Percentiles rank a stretch among this genome's conserved stretches.
Conservation (phyloP, 1,140 invertebrate genomes). For the Ephestia elutella region DNA sequence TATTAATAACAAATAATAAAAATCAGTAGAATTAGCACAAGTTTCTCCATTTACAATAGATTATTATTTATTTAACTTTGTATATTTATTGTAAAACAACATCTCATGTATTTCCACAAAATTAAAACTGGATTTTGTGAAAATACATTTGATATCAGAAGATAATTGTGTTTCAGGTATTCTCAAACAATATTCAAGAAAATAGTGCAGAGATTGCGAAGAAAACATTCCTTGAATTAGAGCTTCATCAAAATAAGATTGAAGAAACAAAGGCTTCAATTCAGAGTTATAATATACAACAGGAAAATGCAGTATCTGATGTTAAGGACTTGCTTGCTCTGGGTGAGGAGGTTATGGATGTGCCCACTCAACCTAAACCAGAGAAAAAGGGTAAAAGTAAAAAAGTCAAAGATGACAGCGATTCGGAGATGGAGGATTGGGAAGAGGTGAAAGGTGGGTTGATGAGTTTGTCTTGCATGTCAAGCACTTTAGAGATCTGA, state of each 20-base stretch:
- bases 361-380: conserved; percentile 24
- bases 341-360: conserved; percentile 62
- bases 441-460: conserved; percentile 77
- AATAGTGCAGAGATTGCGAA: conserved; percentile 60
- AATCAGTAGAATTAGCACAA: too few relatives aligned
- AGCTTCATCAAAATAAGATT: conserved; percentile 68
- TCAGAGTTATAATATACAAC: conserved; percentile 63
- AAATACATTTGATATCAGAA: too few relatives aligned
- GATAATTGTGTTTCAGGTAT: conserved; percentile 38
- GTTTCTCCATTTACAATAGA: too few relatives aligned
- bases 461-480: neutral
- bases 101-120: too few relatives aligned
- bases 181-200: conserved; percentile 46
- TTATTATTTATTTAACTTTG: too few relatives aligned
- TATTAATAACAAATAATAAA: too few relatives aligned
- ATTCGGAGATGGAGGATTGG: conserved; percentile 77
- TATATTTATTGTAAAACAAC: too few relatives aligned
- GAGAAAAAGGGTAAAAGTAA: conserved; percentile 29
- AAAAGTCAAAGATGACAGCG: conserved; percentile 60
- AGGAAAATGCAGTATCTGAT: conserved; percentile 53
- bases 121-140: too few relatives aligned
- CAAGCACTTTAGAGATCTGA: too few relatives aligned
- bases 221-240: conserved; percentile 67
- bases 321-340: conserved; percentile 71
- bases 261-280: conserved; percentile 73